Base-by-base conservation (phyloP, 92 coral and sea anemone species). In the Palythoa grandiflora region DNA sequence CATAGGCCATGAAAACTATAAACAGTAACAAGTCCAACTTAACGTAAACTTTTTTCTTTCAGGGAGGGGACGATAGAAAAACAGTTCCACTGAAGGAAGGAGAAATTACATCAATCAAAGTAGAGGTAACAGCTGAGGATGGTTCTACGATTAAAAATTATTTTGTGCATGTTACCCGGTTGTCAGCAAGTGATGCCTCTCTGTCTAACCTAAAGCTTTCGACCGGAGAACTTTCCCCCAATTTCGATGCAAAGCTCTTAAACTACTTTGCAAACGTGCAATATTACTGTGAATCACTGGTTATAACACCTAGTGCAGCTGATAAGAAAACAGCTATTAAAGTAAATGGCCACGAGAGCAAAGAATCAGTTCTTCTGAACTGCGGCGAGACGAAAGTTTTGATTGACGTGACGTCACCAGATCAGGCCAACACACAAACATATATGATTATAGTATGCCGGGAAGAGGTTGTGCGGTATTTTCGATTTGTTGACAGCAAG, bases 81-180 rank as follows among this genome's bases (percentile, higher is more conserved):
- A 89, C 91, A 68, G 95, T 97, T 3, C 87, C 94, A 47, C 73
- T 97, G 38, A 89, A 77, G 53, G 98, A 97, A 91, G 99, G 98
- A 55, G 88, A 91, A 88, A 83, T 91, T 19, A 97, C 99, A 9
- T 28, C 85, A 7, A 92, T 95, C 3, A 97, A 94, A 77, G 80
- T 97, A 38, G 99, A 97, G 93, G 99, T 97, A n/a, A 89, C 96
- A 39, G 95, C 99, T 1, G 99, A 95, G 89, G 97, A 97, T 94
- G 99, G 99, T 1, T 68, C 87, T 57, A 94, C 99, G 36, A 92
- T 90, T 83, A 95, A 97, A 79, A 97, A 91, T 90, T 97, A 97
- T 79, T 81, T 90, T 85, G 89, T 95, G 60, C 92, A 91, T 16
- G 97, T 91, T 19, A 95, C 91, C 2, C 91, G 99, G 16, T 87